These are phyloP conservation scores for Semotilus atromaculatus DNA, from an alignment of 2,797 vertebrate genomes.

Conservation along the genomic window DNA sequence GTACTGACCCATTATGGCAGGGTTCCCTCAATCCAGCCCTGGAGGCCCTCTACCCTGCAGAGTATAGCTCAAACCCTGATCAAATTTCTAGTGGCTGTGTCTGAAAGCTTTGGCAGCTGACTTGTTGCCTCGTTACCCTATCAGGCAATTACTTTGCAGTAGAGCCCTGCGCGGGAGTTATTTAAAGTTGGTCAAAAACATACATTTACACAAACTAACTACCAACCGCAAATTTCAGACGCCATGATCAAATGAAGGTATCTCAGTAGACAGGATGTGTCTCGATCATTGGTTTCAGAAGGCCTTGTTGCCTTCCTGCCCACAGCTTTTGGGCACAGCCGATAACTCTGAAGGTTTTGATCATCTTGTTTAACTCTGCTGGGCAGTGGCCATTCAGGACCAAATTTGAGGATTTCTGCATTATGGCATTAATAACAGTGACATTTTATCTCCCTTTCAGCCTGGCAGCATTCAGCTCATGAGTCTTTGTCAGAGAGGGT, in stretches of 20 bases:
- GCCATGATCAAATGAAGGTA: background rate
- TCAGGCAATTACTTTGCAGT: background rate
- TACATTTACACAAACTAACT: background rate
- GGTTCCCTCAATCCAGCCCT: background rate
- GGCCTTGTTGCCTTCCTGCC: background rate
- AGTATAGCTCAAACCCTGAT: background rate
- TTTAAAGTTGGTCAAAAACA: background rate
- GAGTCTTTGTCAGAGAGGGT: conserved; percentile 54
- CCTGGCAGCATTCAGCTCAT: conserved; percentile 70
- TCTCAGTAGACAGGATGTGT: background rate
- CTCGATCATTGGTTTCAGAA: background rate
- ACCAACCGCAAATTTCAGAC: background rate
- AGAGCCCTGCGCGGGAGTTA: too few species aligned
- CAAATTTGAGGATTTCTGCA: background rate
- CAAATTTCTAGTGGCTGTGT: background rate
- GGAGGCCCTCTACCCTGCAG: background rate
- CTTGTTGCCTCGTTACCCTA: background rate
- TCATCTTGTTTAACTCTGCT: background rate
- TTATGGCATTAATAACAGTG: background rate
- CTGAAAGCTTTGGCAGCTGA: background rate
- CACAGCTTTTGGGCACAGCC: background rate
- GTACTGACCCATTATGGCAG: background rate
- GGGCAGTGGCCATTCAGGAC: too few species aligned
- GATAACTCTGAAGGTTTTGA: background rate
- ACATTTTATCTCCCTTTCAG: conserved; percentile 58